Conservation (phyloP, 2,888 invertebrate genomes). For the Asteroscopus sphinx region DNA sequence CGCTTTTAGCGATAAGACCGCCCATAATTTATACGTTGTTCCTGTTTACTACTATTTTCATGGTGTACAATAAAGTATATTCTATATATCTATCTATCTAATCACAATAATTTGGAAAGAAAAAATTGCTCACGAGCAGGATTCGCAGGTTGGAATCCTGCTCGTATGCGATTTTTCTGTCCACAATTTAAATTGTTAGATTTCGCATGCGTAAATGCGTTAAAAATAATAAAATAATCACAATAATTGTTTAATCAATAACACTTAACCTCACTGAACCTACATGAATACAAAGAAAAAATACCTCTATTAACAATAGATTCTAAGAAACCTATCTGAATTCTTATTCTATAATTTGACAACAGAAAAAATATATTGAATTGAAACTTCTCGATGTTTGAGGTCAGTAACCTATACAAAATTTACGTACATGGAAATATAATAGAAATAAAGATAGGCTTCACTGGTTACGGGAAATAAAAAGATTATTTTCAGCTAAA, state of each 20-base stretch:
- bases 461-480: conserved; percentile 10
- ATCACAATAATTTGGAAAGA: no score
- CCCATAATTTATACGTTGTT: no score
- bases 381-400: conserved; percentile 7
- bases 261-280: conserved; percentile 17
- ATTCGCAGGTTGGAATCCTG: no score
- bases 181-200: no score
- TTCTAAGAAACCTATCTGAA: conserved; percentile 35
- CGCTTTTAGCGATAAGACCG: no score
- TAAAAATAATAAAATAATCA: no score
- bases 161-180: no score
- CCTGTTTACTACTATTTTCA: no score
- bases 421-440: conserved; percentile 25
- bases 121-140: no score
- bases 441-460: conserved; percentile 13
- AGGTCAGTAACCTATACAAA: conserved; percentile 27
- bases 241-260: conserved; percentile 9
- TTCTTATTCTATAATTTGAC: conserved; percentile 31
- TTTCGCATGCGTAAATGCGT: no score
- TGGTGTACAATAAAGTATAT: no score
- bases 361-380: conserved; percentile 19
- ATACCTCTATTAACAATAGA: conserved; percentile 6
- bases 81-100: no score
- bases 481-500: conserved; percentile 11
- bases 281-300: conserved; percentile 10